These are phyloP conservation scores for Nannospalax galili DNA, from an alignment of 2,113 vertebrate genomes.

Conservation along the genomic window DNA sequence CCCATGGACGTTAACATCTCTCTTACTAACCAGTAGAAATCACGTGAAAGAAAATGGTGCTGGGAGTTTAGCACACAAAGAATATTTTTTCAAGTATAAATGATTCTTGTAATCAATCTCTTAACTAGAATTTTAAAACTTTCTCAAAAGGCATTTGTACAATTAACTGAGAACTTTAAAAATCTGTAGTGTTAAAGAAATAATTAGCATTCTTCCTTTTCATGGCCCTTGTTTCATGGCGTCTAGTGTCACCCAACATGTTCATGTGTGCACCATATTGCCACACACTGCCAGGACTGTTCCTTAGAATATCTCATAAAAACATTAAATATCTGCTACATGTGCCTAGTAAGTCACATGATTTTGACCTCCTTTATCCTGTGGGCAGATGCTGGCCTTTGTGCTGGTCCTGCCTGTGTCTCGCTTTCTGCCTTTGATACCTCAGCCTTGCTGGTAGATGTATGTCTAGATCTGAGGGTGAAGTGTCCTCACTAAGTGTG, in stretches of 20 bases:
- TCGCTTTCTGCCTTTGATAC: not conserved
- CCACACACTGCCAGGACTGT: not conserved
- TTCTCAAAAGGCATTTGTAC: not conserved
- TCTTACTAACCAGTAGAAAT: not conserved
- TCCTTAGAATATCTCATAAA: not conserved
- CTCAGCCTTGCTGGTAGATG: not conserved
- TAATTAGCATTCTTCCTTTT: not conserved
- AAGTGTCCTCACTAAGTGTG: too few species aligned
- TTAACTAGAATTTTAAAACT: conserved; percentile 33
- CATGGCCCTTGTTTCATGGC: not conserved
- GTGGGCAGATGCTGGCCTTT: not conserved
- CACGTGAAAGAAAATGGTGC: not conserved
- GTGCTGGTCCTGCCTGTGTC: not conserved
- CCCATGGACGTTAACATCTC: not conserved
- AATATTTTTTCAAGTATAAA: not conserved
- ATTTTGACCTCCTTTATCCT: not conserved
- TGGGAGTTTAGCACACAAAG: not conserved
- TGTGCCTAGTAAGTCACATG: not conserved
- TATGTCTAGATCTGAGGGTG: not conserved
- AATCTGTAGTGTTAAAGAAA: not conserved
- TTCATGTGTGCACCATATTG: not conserved
- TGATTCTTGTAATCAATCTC: not conserved
- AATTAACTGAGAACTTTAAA: conserved; percentile 1
- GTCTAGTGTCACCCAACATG: not conserved
- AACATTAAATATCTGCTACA: not conserved